A percentile compares a stretch with the other conserved stretches of the same genome.
Evolutionary conservation across 2,797 vertebrate genomes (phyloP).

Genomic region (Melopsittacus undulatus): DNA sequence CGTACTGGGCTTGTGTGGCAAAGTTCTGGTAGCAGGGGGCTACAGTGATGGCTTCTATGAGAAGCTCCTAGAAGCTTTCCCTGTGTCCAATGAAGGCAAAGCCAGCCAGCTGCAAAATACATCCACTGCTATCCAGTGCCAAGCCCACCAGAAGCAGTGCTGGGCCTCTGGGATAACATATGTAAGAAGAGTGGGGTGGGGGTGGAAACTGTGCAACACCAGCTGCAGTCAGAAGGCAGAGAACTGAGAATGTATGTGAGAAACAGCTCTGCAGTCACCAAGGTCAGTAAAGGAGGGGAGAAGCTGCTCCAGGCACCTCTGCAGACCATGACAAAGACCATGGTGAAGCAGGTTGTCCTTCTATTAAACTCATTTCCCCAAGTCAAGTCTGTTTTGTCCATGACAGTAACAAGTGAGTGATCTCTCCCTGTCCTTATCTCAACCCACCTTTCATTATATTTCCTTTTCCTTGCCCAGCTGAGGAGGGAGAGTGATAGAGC

Average conservation of each 20-base stretch:
- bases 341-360: neutral
- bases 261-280: neutral
- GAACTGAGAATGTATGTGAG: neutral
- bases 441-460: neutral
- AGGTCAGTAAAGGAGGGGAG: neutral
- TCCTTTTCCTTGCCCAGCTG: neutral
- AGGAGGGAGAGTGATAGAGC: neutral
- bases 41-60: neutral
- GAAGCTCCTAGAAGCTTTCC: neutral
- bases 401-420: neutral
- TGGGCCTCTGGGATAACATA: accelerated
- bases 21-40: neutral
- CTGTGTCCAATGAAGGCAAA: neutral
- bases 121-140: too few species aligned
- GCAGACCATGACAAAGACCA: accelerated
- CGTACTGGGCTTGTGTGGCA: neutral
- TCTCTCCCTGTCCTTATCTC: neutral
- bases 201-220: neutral
- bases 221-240: neutral
- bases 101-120: neutral
- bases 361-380: neutral
- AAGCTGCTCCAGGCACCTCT: neutral
- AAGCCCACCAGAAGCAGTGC: neutral
- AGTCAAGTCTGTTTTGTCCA: neutral
- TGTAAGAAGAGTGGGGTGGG: neutral